Percentiles rank a stretch among this genome's conserved stretches.
Conservation (phyloP, 2,888 invertebrate species). For the Lissonota sp. region DNA sequence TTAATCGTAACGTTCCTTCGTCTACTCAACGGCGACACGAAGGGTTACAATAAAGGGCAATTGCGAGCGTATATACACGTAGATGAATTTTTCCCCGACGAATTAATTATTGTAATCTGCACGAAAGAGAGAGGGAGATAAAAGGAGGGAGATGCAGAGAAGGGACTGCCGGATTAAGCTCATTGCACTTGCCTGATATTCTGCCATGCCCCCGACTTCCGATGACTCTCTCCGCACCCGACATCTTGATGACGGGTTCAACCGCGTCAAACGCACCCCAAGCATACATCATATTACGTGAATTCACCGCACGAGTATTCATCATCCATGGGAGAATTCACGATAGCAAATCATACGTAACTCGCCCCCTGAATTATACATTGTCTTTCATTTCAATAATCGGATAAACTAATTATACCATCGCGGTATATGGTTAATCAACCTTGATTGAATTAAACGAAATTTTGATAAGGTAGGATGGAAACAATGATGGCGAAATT, state of each 20-base stretch:
- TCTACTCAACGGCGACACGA: constrained; percentile 20
- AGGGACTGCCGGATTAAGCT: background rate
- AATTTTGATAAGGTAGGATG: too few relatives aligned
- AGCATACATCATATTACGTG: background rate
- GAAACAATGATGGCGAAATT: too few relatives aligned
- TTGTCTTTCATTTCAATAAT: background rate
- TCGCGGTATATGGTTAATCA: background rate
- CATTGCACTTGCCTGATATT: background rate
- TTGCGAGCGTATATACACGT: constrained; percentile 40
- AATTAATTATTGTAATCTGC: constrained; percentile 69
- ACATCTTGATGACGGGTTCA: constrained; percentile 41
- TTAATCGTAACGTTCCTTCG: constrained; percentile 8
- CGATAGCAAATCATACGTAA: constrained; percentile 13
- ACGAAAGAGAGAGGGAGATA: background rate
- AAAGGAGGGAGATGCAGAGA: too few relatives aligned
- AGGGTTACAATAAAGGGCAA: constrained; percentile 26
- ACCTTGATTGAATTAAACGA: constrained; percentile 3
- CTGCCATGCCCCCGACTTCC: constrained; percentile 24
- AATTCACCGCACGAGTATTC: background rate
- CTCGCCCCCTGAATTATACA: background rate
- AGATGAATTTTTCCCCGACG: constrained; percentile 44
- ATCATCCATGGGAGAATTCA: constrained; percentile 19
- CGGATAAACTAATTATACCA: background rate
- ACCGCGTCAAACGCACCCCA: constrained; percentile 30
- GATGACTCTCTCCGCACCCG: constrained; percentile 12